Evolutionary conservation across 1,140 invertebrate genomes (phyloP), one percentile per base, ranked within the genome.

Genomic region (Augochlora pura): DNA sequence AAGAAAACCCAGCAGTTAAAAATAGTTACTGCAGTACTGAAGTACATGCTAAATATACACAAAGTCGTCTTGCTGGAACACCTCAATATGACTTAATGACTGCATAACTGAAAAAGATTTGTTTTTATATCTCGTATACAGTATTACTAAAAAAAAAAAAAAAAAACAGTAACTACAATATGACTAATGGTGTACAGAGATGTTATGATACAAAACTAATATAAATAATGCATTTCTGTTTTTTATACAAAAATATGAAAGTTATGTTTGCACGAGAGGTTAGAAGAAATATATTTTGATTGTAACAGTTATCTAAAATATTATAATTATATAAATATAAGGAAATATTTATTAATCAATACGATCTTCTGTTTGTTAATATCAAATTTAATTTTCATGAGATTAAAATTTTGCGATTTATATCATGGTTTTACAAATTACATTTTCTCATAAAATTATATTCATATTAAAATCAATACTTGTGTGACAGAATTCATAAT

Each of bases 11-110:
- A 27, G 95, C 95, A 21, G 95, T 97, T 3, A 95, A 95, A 90
- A 88, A 92, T 2, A 95, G 94, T 83, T 95, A 94, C 65, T 90
- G 97, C 68, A 93, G 95, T 75, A 91, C 95, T 1, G 95, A 96
- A 75, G 94, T 94, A 16, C 96, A 97, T 88, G 94, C 95, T 23
- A 96, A 96, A 87, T 97, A 95, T 80, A 94, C 96, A n/a, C 93
- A 94, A 78, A 95, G 95, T 18, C 93, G 94, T 52, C 92, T 94
- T 32, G 94, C 94, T 76, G 96, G 96, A 18, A 91, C 93, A 76
- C 94, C 96, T 18, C 94, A 97, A 82, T 97, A 96, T 86, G 96
- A 97, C 87, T 93, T 96, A 27, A 65, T 88, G 86, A 82, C 66
- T 74, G 76, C 14, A 78, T 81, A 74, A 77, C 52, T 27, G 57